These are phyloP conservation scores for Kryptopterus vitreolus DNA, from an alignment of 2,797 vertebrate species.

Conservation along the genomic window DNA sequence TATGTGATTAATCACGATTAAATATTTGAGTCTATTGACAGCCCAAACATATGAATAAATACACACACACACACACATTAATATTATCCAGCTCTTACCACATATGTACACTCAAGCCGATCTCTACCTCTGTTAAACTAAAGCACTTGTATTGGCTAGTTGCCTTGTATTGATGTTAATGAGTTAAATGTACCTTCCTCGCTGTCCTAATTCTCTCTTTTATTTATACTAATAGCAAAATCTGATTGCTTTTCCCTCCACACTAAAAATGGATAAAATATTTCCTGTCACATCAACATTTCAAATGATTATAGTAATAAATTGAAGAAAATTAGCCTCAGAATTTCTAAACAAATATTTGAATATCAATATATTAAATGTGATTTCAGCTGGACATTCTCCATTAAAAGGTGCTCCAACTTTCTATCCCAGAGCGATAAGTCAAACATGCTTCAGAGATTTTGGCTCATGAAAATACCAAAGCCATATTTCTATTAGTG, in stretches of 20 bases:
- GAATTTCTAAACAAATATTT: neutral
- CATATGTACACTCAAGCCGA: neutral
- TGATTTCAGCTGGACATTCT: neutral
- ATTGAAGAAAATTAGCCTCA: neutral
- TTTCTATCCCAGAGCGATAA: neutral
- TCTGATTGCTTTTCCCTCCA: neutral
- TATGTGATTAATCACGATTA: too few species aligned
- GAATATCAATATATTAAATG: neutral
- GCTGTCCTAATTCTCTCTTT: neutral
- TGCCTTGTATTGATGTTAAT: neutral
- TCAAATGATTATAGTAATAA: too few species aligned
- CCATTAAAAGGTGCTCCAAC: neutral
- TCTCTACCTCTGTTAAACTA: too few species aligned
- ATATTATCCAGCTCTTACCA: neutral
- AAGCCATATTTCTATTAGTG: neutral
- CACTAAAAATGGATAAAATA: neutral
- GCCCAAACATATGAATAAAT: too few species aligned
- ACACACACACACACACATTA: too few species aligned
- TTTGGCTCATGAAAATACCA: neutral
- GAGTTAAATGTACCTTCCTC: neutral
- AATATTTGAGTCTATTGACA: too few species aligned
- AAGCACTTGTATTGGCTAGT: neutral
- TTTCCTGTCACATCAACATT: neutral
- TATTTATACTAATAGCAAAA: neutral
- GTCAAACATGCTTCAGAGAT: neutral